These are phyloP conservation scores for Coronaproctus castanopsis DNA, from an alignment of 2,888 invertebrate species.

Conservation along the genomic window DNA sequence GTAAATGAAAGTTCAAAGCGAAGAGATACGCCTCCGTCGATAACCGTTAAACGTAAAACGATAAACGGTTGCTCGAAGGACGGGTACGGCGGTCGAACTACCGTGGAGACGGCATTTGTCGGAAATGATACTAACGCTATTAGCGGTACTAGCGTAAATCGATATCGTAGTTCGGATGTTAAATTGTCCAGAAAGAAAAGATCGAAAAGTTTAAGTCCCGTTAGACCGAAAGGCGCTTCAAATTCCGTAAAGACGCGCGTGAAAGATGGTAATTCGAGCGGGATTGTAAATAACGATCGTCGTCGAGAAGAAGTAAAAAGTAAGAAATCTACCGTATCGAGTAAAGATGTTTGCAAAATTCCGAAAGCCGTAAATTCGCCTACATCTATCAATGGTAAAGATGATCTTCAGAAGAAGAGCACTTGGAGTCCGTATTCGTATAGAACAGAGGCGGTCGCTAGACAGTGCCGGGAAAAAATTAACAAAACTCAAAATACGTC, in stretches of 20 bases:
- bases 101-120: conserved; percentile 15
- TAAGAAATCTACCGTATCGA: not conserved
- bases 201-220: conserved; percentile 15
- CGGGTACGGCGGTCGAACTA: not conserved
- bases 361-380: not conserved
- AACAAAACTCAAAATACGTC: not conserved
- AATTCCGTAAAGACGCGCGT: not conserved
- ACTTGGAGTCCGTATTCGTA: not conserved
- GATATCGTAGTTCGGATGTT: not conserved
- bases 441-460: not conserved
- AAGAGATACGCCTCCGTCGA: conserved; percentile 3
- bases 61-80: not conserved
- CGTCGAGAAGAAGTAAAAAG: not conserved
- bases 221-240: not conserved
- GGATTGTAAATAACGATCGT: not conserved
- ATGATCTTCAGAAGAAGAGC: no score
- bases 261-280: not conserved
- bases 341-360: not conserved
- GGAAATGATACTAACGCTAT: conserved; percentile 5
- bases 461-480: not conserved
- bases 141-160: not conserved
- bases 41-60: not conserved
- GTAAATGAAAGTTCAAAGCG: conserved; percentile 11
- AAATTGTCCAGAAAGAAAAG: not conserved
- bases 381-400: no score